Base-by-base conservation (phyloP, 2,797 vertebrate genomes). In the Gallinago solitaria region DNA sequence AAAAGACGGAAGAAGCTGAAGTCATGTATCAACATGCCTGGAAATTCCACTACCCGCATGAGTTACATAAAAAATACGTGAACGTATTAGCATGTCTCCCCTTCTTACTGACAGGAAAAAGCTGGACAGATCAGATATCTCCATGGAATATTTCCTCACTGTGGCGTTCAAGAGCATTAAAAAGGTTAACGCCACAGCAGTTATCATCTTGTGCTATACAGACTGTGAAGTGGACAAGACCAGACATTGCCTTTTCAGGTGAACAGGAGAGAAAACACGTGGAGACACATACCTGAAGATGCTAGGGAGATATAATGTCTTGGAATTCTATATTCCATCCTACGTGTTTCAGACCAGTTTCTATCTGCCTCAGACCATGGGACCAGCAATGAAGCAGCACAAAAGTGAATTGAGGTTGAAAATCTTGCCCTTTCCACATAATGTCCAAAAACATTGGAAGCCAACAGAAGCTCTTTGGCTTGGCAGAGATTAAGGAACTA, bases 261-360 rank as follows among this genome's bases (percentile, higher is more conserved):
- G 12, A 28, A 45, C 21, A 68, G 32, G 11, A 25, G 24, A 57
- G 20, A 89, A 84, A 89, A 89, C 50, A 41, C 2, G 0, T 2
- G 2, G 41, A 45, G 48, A 77, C 20, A n/a, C 14, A 39, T 19
- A 65, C 9, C n/a, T 63, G 21, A 74, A 88, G 28, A 65, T 35
- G 18, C n/a, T 25, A 79, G 63, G 12, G 35, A 84, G 5, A 21
- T 21, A 45, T 0, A 43, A 53, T 0, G 1, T 30, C 60, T 35
- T 45, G 21, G 37, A 2, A 0, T 35, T 80, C 45, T 61, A 56
- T 33, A 69, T 81, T 86, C 4, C 24, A 73, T 32, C 18, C 47
- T 27, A 35, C 2, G 1, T 2, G 5, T 60, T 89, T 94, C 54
- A 88, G 33, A 82, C 18, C 30, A 14, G 5, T 60, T 82, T 76